Evolutionary conservation across 2,113 vertebrate species (phyloP).

Genomic region (Halichoeres trimaculatus): DNA sequence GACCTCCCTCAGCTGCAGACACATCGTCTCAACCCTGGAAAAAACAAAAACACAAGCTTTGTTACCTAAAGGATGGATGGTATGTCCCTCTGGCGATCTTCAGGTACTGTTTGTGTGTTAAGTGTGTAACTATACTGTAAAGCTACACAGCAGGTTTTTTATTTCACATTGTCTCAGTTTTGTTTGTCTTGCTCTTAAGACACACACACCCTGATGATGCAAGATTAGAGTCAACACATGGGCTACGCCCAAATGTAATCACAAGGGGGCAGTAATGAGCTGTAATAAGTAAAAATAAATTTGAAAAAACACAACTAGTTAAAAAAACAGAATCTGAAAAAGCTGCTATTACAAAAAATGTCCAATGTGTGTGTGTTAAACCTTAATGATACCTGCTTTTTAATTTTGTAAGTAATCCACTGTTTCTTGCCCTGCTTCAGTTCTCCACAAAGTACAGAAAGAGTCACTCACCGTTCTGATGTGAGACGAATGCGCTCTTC

Average conservation of each 20-base stretch:
- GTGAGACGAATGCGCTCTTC: conserved; percentile 97
- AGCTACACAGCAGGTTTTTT: too few relatives aligned
- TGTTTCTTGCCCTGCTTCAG: too few relatives aligned
- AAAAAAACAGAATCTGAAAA: too few relatives aligned
- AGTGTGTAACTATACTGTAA: not conserved
- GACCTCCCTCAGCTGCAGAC: conserved; percentile 96
- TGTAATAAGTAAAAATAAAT: too few relatives aligned
- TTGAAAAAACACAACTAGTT: too few relatives aligned
- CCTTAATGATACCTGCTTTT: too few relatives aligned
- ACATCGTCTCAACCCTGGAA: conserved; percentile 95
- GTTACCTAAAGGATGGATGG: not conserved
- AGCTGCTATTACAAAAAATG: too few relatives aligned
- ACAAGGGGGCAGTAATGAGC: not conserved
- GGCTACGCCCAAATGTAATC: too few relatives aligned
- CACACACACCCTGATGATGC: not conserved
- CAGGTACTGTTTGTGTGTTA: not conserved
- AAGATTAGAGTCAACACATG: not conserved
- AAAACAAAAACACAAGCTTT: conserved; percentile 24
- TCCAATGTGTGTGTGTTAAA: too few relatives aligned
- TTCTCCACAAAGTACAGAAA: too few relatives aligned
- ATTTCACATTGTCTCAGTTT: not conserved
- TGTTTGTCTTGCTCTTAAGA: not conserved
- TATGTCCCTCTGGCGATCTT: not conserved
- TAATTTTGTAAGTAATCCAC: too few relatives aligned
- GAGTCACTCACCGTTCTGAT: conserved; percentile 89